A percentile compares a stretch with the other conserved stretches of the same genome.
phyloP scores from a whole-genome alignment of 2,113 vertebrate species.

The Psittacara wagleri region DNA sequence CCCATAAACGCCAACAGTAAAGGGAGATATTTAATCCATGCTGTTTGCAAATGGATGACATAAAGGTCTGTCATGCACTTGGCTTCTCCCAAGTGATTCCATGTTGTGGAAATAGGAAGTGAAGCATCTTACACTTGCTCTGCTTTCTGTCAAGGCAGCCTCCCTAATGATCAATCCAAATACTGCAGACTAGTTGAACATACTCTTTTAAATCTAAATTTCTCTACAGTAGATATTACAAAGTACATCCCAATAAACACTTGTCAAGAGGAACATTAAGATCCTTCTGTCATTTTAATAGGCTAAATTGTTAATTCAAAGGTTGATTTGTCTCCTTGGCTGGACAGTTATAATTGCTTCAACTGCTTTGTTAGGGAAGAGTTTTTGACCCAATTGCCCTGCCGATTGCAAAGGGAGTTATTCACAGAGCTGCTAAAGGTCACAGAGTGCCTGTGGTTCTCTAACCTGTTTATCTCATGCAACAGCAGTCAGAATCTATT shows the following conservation, averaged over 20 bases:
- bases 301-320: slow-evolving; percentile 23
- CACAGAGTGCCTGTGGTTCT: slow-evolving; percentile 21
- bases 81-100: neutral
- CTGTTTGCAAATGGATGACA: neutral
- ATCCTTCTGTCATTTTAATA: neutral
- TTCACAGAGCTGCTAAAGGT: slow-evolving; percentile 22
- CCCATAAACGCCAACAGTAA: neutral
- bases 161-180: neutral
- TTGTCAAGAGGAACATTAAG: neutral
- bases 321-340: neutral
- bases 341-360: slow-evolving; percentile 37
- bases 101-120: neutral
- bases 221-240: neutral
- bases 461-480: neutral
- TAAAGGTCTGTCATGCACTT: neutral
- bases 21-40: neutral
- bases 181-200: neutral
- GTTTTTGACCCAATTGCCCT: neutral
- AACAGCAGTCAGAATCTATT: neutral
- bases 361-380: neutral
- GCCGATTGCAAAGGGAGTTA: slow-evolving; percentile 1
- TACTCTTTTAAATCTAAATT: neutral
- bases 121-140: neutral
- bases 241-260: neutral
- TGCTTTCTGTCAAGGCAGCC: neutral